Evolutionary conservation across 2,888 invertebrate species (phyloP), one percentile per base, ranked within the genome.

Genomic region (Branchipolynoe longqiensis): DNA sequence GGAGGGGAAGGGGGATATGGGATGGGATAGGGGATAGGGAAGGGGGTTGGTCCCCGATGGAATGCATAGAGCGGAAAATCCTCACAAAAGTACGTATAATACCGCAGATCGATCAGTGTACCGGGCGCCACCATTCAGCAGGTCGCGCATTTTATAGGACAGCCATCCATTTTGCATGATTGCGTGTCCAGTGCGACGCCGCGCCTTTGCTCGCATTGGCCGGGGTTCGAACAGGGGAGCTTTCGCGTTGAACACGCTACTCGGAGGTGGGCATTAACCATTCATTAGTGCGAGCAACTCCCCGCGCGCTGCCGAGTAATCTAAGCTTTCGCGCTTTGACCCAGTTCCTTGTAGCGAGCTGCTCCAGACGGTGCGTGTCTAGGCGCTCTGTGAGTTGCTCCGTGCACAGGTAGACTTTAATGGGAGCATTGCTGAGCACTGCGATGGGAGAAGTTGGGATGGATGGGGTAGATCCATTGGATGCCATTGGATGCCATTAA

Each of bases 201-300:
- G 2, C 31, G 6, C 25, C 31, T 36, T 69, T 36, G 14, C 22
- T n/a, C 33, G 33, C 48, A 48, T n/a, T n/a, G n/a, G n/a, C n/a
- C n/a, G n/a, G n/a, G n/a, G n/a, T n/a, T n/a, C n/a, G n/a, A n/a
- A n/a, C 8, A 48, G 48, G 18, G 48, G 8, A 48, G 8, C 48
- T 25, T 36, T 6, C 69, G 18, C 14, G 38, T 18, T 6, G 69
- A 69, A 38, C 69, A 69, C 38, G 69, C 69, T 69, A 69, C 38
- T 69, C 38, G 69, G n/a, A n/a, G n/a, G 38, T 69, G n/a, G 69
- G 36, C 69, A 69, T 69, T 69, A 69, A 69, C 36, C 69, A 36
- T 69, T 69, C 38, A 69, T 69, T 69, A 69, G 38, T 33, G 36
- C 38, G 18, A 36, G 69, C 38, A 1, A 18, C 38, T 38, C 36